Evolutionary conservation across 2,888 invertebrate genomes (phyloP).

Genomic region (Acronicta alni): DNA sequence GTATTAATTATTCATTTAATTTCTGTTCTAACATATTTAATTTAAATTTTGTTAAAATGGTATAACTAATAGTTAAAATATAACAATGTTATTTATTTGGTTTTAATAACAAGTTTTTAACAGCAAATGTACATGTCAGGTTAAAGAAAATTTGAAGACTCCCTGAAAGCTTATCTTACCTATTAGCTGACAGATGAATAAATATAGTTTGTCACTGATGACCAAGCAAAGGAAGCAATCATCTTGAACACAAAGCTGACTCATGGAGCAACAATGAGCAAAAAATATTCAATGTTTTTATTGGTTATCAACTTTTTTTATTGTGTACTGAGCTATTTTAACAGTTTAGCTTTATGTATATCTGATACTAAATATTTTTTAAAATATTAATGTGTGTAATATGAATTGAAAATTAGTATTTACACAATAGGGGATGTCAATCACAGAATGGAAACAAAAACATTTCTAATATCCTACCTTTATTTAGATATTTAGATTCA

Average conservation of each 20-base stretch:
- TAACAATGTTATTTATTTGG: constrained; percentile 17
- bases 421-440: no score
- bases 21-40: background rate
- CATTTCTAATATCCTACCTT: no score
- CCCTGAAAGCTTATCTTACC: constrained; percentile 30
- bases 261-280: constrained; percentile 62
- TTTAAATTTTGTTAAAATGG: constrained; percentile 2
- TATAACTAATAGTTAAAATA: constrained; percentile 27
- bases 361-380: no score
- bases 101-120: constrained; percentile 4
- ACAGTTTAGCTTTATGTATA: no score
- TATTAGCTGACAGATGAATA: constrained; percentile 33
- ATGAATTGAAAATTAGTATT: no score
- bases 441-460: no score
- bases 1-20: no score
- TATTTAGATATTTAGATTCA: no score
- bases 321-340: constrained; percentile 31
- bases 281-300: constrained; percentile 55
- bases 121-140: constrained; percentile 10
- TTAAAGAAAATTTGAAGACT: constrained; percentile 16
- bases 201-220: constrained; percentile 54
- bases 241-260: constrained; percentile 56
- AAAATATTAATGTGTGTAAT: no score
- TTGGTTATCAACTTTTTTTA: constrained; percentile 54
- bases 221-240: constrained; percentile 65